Evolutionary conservation across 1,140 invertebrate species (phyloP), one percentile per base, ranked within the genome.

Genomic region (Papilio dardanus): DNA sequence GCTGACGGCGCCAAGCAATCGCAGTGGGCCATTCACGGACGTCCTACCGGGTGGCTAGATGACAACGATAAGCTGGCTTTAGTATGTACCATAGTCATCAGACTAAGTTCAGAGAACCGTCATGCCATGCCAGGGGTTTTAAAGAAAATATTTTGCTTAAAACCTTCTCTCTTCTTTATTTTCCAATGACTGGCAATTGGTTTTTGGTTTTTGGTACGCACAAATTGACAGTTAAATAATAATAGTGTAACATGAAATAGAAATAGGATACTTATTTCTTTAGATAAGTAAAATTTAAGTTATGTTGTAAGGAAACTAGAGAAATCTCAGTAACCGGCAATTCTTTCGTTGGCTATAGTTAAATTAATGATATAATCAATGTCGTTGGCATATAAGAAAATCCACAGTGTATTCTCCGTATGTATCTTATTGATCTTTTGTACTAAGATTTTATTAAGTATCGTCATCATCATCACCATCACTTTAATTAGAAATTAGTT

Each of bases 271-370:
- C 3, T 24, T 62, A 62, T 62, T 62, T 28, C 24, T 28, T 62
- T 28, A 62, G 24, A 62, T 62, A 62, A 62, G 54, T 62, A 62
- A 62, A 62, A 62, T 62, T 62, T 62, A 62, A 62, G 54, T 58
- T 58, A 58, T 58, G 54, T 28, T 58, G 54, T 58, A 58, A 58
- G 54, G 8, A 58, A 58, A 58, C 54, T 30, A 58, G 24, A 58
- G 54, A 58, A 58, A 58, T 58, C 54, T 58, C 14, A 28, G 54
- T 58, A 58, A 30, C 54, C 54, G 54, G 8, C 54, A 28, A 24
- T 28, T 58, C 54, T 58, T 12, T 58, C 21, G 8, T 58, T 58
- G 54, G 54, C 21, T 58, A 58, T 58, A 28, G 21, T 58, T 28
- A 58, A 58, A 28, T 58, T 58, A 28, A 58, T 58, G 54, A 58